phyloP scores from a whole-genome alignment of 2,113 vertebrate genomes.

The Xenus cinereus region DNA sequence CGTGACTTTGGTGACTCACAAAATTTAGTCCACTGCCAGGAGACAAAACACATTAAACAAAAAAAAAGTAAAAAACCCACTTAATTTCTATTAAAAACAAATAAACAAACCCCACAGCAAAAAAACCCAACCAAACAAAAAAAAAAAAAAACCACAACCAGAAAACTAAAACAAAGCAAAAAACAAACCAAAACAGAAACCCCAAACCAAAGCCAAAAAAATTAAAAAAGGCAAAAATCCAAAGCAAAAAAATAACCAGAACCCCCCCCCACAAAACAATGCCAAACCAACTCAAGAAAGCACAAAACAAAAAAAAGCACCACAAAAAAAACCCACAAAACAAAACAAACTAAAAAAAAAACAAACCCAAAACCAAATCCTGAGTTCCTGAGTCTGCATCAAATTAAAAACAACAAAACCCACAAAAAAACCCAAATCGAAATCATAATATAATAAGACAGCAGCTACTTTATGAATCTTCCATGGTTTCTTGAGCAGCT shows the following conservation, averaged over 20 bases:
- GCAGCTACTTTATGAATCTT: neutral
- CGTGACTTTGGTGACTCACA: neutral
- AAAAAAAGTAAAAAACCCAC: rapidly evolving
- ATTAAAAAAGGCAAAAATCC: neutral
- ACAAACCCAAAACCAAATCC: neutral
- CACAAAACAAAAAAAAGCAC: neutral
- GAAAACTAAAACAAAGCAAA: neutral
- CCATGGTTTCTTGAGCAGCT: neutral
- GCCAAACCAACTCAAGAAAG: neutral
- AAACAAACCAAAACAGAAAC: neutral
- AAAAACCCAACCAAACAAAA: neutral
- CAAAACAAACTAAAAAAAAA: neutral
- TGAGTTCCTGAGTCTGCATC: neutral
- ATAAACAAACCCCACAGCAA: neutral
- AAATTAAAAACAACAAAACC: neutral
- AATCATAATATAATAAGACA: neutral
- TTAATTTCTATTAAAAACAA: neutral
- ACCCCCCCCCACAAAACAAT: neutral
- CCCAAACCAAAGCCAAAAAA: neutral
- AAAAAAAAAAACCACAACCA: no score
- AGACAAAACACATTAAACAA: neutral
- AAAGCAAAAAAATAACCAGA: neutral
- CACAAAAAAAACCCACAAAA: neutral
- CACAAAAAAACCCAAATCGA: neutral
- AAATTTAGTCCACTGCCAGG: neutral